Evolutionary conservation across 1,140 invertebrate genomes (phyloP).

Genomic region (Leptopilina boulardi): DNA sequence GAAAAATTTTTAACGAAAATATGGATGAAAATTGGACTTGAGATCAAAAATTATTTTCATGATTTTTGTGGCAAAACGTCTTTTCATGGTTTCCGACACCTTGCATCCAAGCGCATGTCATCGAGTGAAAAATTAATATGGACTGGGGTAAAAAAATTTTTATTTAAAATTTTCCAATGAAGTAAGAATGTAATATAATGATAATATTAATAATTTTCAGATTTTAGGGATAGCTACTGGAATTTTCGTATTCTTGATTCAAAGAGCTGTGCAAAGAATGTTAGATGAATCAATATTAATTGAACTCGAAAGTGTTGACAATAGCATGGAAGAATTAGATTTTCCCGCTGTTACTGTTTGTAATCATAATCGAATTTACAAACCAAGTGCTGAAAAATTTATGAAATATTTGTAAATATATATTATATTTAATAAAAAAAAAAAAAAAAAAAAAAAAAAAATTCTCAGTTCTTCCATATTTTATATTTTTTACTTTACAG

Average conservation of each 20-base stretch:
- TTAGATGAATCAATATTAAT: neutral
- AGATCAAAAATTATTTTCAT: neutral
- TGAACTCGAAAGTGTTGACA: neutral
- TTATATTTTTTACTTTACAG: neutral
- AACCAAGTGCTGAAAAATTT: neutral
- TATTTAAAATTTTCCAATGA: neutral
- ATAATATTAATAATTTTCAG: neutral
- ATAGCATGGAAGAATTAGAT: neutral
- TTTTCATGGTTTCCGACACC: neutral
- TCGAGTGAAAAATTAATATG: slow-evolving; percentile 12
- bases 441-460: too few species aligned
- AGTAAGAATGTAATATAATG: neutral
- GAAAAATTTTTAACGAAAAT: neutral
- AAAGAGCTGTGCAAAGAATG: neutral
- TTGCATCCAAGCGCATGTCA: neutral
- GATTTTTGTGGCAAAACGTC: neutral
- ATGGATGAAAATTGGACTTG: neutral
- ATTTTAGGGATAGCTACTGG: neutral
- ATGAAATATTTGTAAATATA: neutral
- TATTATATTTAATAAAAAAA: neutral
- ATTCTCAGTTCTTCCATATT: too few species aligned
- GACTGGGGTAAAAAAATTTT: neutral
- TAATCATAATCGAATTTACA: slow-evolving; percentile 23
- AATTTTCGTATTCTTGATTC: neutral
- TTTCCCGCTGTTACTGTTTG: slow-evolving; percentile 1